Base-by-base conservation (phyloP, 2,888 invertebrate species). In the Craniophora ligustri region DNA sequence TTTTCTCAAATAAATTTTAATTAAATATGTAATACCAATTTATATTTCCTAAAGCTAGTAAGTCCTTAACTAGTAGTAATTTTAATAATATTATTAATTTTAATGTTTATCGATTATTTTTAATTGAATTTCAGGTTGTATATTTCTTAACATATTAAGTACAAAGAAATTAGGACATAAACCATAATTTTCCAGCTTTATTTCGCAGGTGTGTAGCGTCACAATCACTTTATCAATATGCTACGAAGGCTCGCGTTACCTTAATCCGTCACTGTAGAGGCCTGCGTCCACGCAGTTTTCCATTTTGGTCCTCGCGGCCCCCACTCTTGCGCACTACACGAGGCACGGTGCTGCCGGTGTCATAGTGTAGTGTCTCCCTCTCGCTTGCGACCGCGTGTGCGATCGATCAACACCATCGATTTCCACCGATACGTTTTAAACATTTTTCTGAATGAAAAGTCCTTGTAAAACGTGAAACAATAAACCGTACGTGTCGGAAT, bases 391-490 rank as follows among this genome's bases (percentile, higher is more conserved):
- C 75, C 84, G 85, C 87, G 86, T 77, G 81, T 83, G 82, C 84
- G 85, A 84, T 84, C 84, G 72, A 84, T 81, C 75, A 77, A 76
- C 76, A 74, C 81, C 78, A 82, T 84, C 77, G 81, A 81, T 79
- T 70, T 82, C 54, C 81, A 77, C 76, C 82, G 78, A 85, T 79
- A 81, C 76, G 82, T 85, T 89, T 84, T 75, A 78, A 84, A 76
- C 67, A 79, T 87, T 91, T 91, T 91, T 90, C 90, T 91, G 78
- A 88, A 90, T 91, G 91, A 92, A 91, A 91, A 92, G 89, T 85
- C 62, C 62, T 79, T 75, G 77, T 77, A 72, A 86, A 82, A 59
- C 81, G 78, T 58, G 42, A 38, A 50, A 67, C 64, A 70, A 62
- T 68, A 53, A 44, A 8, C 34, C 10, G 36, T 50, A 51, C 59